Evolutionary conservation across 2,888 invertebrate genomes (phyloP), one percentile per base, ranked within the genome.

Genomic region (Agrypnus murinus): DNA sequence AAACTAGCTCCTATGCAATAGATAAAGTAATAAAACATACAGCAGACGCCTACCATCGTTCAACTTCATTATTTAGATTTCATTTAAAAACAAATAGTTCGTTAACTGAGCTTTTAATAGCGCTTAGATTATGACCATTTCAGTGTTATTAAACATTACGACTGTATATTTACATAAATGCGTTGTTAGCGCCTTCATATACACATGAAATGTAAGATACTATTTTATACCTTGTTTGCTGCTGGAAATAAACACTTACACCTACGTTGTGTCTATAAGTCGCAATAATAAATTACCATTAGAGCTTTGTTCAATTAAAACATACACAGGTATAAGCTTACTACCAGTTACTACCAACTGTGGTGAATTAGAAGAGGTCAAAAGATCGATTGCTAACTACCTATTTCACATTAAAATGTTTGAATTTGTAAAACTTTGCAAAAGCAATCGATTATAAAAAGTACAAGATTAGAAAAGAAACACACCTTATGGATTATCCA

Each of bases 221-320:
- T 72, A 71, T 74, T 71, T 55, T 73, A 66, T 74, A 50, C 71
- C 68, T 63, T 71, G 74, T 65, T 59, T 59, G 15, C 69, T 72
- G 73, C 63, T 70, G 73, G 72, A 70, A 74, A 75, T 75, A 73
- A 73, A 74, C 72, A 75, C 72, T 58, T 59, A 36, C 69, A 62
- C 77, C 77, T 74, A 76, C 77, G 72, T 73, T 50, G 66, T 55
- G 67, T 73, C 73, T 69, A 67, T 53, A 76, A 5, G 75, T 72
- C 74, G 68, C 74, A 73, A 72, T 74, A 71, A 75, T 77, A 75
- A 77, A 72, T 75, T 77, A 71, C 65, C 66, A 55, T 59, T 36
- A 65, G 66, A 48, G 57, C 73, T 74, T 71, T 72, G 74, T 68
- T 74, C 73, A 77, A 77, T 77, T 77, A 77, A 70, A 75, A 73